Base-by-base conservation (phyloP, 2,113 vertebrate genomes). In the Callipepla squamata region DNA sequence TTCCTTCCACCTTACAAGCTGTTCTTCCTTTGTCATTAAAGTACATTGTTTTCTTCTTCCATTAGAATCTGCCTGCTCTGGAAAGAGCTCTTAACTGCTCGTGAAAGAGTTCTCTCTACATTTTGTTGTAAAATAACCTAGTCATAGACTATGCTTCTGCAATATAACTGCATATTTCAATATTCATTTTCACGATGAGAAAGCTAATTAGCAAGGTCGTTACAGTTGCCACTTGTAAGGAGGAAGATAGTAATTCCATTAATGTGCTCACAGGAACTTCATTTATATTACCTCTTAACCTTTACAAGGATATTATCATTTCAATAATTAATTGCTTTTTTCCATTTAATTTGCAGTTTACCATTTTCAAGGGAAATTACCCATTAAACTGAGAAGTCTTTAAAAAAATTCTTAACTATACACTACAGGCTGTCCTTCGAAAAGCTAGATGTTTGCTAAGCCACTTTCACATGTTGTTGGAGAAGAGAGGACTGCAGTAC, bases 201-300 rank as follows among this genome's bases (percentile, higher is more conserved):
- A 89, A 73, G 15, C 73, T 95, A 87, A 95, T 95, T 96, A 94
- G 80, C 59, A 83, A 96, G 85, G 79, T 96, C 9, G 1, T 95
- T 95, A 91, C 80, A 87, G 40, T 91, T 95, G 91, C 88, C 87
- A 88, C 69, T 95, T 94, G 42, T 32, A 78, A 93, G 42, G 44
- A 69, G 73, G 32, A 90, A 91, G 70, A 91, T 20, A 94, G 58
- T 57, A 88, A 87, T 88, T 93, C 87, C 83, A 92, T 87, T 96
- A 92, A 92, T 95, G 34, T 63, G 85, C 55, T 96, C 93, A 81
- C 38, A 75, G 91, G 93, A 93, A 95, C 47, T 96, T 95, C 86
- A 91, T 92, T 97, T 97, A 88, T 94, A 96, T 92, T 83, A 92
- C 93, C 93, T 95, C 92, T 93, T 96, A 95, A 97, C 95, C 79